A percentile compares a stretch with the other conserved stretches of the same genome.
Conservation (phyloP, 37 sponge, comb jelly and placozoan genomes). For the Axinella damicornis region DNA sequence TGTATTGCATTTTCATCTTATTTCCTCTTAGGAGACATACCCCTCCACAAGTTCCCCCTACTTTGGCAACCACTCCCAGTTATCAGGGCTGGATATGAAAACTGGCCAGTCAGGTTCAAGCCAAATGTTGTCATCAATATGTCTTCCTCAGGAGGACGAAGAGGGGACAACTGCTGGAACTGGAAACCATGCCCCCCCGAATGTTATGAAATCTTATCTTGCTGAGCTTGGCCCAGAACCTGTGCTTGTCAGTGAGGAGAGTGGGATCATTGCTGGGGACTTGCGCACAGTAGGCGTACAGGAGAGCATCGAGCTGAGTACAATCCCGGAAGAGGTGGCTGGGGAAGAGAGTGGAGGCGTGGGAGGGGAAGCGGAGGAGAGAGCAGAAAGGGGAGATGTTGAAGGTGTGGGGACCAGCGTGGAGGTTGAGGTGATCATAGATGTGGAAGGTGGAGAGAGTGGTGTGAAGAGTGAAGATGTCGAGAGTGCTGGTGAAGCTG, state of each 20-base stretch:
- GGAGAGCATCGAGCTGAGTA: not conserved
- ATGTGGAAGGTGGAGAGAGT: not conserved
- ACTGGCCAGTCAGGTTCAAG: no score
- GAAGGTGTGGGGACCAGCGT: not conserved
- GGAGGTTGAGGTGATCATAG: not conserved
- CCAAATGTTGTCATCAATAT: no score
- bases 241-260: not conserved
- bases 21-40: no score
- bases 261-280: conserved; percentile 1
- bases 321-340: conserved; percentile 21
- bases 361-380: not conserved
- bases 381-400: not conserved
- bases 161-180: not conserved
- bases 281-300: not conserved
- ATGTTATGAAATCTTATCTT: no score
- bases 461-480: not conserved
- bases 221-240: conserved; percentile 2
- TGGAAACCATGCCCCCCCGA: no score
- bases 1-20: no score
- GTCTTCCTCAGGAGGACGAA: not conserved
- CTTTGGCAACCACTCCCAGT: no score
- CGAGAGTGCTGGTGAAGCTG: not conserved
- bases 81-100: no score
- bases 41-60: no score
- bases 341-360: conserved; percentile 6